These are phyloP conservation scores for Trinorchestia longiramus DNA, from an alignment of 1,140 invertebrate genomes.

Conservation along the genomic window DNA sequence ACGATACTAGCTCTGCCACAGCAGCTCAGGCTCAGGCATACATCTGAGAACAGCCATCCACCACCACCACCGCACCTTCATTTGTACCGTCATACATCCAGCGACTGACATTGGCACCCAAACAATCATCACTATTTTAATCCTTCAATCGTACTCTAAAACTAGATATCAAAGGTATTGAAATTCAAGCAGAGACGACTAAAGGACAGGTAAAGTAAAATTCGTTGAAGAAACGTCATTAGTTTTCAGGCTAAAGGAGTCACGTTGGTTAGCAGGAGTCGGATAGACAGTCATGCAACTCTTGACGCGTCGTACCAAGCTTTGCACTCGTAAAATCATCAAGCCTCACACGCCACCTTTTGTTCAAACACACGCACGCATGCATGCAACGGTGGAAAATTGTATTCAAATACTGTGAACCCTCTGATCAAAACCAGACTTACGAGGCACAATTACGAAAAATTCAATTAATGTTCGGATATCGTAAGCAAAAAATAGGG, in stretches of 20 bases:
- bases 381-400: not conserved
- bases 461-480: not conserved
- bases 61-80: not conserved
- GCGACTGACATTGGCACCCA: not conserved
- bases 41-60: not conserved
- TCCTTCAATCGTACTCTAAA: not conserved
- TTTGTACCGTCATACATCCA: not conserved
- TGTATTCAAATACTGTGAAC: not conserved
- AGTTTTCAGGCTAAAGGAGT: not conserved
- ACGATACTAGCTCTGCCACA: not conserved
- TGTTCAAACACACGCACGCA: not conserved
- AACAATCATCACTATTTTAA: not conserved
- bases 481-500: not conserved
- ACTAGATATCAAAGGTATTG: not conserved
- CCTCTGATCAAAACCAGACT: not conserved
- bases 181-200: not conserved
- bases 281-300: not conserved
- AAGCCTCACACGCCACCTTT: not conserved
- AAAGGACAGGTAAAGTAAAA: not conserved
- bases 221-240: not conserved
- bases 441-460: not conserved
- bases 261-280: not conserved
- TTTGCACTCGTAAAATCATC: not conserved
- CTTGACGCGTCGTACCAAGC: not conserved
- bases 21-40: not conserved